Percentiles rank a stretch among this genome's conserved stretches.
phyloP scores from a whole-genome alignment of 2,888 invertebrate genomes.

The Caenorhabditis sp. region DNA sequence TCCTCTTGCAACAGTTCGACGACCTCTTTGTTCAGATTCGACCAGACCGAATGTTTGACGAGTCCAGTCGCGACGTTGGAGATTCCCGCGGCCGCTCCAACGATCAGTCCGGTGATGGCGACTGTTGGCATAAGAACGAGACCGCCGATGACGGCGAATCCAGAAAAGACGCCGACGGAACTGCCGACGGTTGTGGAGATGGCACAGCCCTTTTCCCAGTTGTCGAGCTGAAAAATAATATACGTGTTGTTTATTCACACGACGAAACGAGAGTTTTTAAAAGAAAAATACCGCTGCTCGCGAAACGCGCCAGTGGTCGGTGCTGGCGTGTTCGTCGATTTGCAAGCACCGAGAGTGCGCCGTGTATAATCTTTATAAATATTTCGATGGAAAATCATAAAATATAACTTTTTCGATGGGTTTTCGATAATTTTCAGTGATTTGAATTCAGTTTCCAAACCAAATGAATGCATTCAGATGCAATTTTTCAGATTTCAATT shows the following conservation, averaged over 20 bases:
- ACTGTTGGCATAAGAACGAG: conserved; percentile 69
- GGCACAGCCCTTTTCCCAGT: conserved; percentile 66
- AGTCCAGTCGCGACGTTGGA: conserved; percentile 68
- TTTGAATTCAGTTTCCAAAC: too few relatives aligned
- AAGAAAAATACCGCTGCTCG: too few relatives aligned
- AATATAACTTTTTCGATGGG: too few relatives aligned
- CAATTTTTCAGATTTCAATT: too few relatives aligned
- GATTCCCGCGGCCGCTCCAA: conserved; percentile 68
- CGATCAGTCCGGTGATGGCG: conserved; percentile 70
- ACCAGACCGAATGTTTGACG: conserved; percentile 46
- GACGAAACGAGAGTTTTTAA: not conserved
- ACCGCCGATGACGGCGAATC: conserved; percentile 69
- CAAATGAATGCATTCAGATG: too few relatives aligned
- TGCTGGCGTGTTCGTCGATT: too few relatives aligned
- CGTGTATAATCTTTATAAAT: too few relatives aligned
- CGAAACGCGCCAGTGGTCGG: too few relatives aligned
- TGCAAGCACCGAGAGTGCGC: too few relatives aligned
- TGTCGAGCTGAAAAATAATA: conserved; percentile 64
- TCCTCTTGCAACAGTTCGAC: conserved; percentile 25
- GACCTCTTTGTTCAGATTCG: conserved; percentile 22
- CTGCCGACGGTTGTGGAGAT: conserved; percentile 71
- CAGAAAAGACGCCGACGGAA: conserved; percentile 67
- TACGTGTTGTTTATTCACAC: not conserved
- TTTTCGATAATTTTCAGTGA: too few relatives aligned
- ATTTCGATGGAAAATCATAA: too few relatives aligned